A percentile compares a stretch with the other conserved stretches of the same genome.
Evolutionary conservation across 2,888 invertebrate genomes (phyloP).

Genomic region (Callinectes sapidus): DNA sequence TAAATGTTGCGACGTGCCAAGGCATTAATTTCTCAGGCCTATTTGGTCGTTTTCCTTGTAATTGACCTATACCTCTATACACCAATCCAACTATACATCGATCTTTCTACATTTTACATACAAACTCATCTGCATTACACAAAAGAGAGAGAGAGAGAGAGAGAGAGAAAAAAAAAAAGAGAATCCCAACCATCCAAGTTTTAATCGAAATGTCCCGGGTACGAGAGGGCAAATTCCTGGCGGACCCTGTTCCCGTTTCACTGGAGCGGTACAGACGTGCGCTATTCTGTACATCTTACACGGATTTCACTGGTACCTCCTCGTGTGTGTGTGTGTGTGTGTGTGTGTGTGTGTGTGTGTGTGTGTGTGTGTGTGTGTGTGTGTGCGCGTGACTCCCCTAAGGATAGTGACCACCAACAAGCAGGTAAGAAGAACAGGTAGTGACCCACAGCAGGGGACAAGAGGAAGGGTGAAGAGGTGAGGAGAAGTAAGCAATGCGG

Average conservation of each 20-base stretch:
- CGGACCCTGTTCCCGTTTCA: neutral
- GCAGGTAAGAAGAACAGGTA: neutral
- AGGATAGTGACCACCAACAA: neutral
- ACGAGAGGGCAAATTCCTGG: neutral
- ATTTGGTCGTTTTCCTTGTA: too few relatives aligned
- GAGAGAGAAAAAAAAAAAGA: neutral
- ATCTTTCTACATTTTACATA: neutral
- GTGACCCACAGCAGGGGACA: neutral
- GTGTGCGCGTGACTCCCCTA: neutral
- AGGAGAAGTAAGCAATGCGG: neutral
- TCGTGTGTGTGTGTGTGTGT: conserved; percentile 52
- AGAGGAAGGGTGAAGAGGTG: neutral
- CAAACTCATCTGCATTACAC: neutral
- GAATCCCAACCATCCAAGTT: neutral
- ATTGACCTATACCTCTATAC: neutral
- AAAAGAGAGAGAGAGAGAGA: neutral
- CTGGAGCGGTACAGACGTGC: neutral
- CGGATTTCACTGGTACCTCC: neutral
- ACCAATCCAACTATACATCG: neutral
- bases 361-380: conserved; percentile 51
- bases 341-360: conserved; percentile 55
- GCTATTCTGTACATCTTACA: neutral
- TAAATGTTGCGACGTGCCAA: neutral
- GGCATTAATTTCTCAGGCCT: neutral
- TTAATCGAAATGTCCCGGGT: neutral